phyloP scores from a whole-genome alignment of 2,797 vertebrate genomes.

The Choloepus didactylus region DNA sequence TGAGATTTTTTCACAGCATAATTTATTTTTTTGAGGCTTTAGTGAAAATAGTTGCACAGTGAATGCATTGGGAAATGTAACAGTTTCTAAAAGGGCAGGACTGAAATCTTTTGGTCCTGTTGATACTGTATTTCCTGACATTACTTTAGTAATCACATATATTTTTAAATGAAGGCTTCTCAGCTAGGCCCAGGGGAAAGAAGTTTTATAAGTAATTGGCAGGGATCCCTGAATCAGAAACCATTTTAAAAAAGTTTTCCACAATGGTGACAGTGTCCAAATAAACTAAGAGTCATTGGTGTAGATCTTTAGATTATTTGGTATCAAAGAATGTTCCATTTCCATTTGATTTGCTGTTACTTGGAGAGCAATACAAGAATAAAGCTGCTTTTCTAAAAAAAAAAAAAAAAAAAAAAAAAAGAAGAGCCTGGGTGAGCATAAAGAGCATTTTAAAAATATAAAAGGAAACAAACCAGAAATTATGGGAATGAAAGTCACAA shows the following conservation, averaged over 20 bases:
- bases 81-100: conserved; percentile 30
- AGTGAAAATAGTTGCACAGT: conserved; percentile 79
- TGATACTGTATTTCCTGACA: background rate
- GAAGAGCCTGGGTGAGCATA: no score
- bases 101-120: background rate
- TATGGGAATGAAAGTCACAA: no score
- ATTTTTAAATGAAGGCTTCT: conserved; percentile 58
- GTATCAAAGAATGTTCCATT: conserved; percentile 97
- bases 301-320: conserved; percentile 98
- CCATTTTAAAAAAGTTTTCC: background rate
- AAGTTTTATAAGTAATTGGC: background rate
- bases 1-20: conserved; percentile 86
- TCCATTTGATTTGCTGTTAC: conserved; percentile 96
- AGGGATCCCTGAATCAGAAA: background rate
- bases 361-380: conserved; percentile 96
- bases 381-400: conserved; percentile 82
- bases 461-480: no score
- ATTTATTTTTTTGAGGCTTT: conserved; percentile 75
- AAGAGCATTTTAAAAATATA: no score
- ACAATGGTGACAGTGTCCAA: conserved; percentile 72
- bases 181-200: background rate
- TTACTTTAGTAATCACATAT: background rate
- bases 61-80: conserved; percentile 71
- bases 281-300: conserved; percentile 95
- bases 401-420: no score